These are phyloP conservation scores for Rhinoraja longicauda DNA, from an alignment of 2,797 vertebrate species.

Conservation along the genomic window DNA sequence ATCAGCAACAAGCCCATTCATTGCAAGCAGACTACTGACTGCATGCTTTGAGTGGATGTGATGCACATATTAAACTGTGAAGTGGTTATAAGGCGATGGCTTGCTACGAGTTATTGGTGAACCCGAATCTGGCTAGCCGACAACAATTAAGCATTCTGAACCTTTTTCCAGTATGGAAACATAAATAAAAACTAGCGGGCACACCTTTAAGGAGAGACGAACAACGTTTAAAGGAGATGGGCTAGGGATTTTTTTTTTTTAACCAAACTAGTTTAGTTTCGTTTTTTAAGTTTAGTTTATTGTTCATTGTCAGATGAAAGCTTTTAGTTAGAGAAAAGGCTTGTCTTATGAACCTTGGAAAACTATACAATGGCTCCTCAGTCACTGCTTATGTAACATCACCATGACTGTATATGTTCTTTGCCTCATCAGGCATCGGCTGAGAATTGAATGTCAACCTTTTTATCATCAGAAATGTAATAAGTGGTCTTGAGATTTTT, in stretches of 20 bases:
- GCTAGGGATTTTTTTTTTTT: too few relatives aligned
- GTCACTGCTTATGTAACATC: not conserved
- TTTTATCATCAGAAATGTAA: not conserved
- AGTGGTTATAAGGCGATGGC: not conserved
- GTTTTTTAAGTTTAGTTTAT: too few relatives aligned
- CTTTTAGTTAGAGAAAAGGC: not conserved
- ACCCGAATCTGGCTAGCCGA: not conserved
- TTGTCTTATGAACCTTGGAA: not conserved
- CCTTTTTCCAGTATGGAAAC: too few relatives aligned
- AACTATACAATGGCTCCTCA: not conserved
- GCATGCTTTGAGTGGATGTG: not conserved
- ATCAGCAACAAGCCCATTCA: not conserved
- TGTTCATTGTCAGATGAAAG: too few relatives aligned
- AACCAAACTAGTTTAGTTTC: too few relatives aligned
- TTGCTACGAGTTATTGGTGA: not conserved
- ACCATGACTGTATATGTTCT: too few relatives aligned
- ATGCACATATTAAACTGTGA: not conserved
- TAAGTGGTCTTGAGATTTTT: not conserved
- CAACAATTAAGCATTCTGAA: not conserved
- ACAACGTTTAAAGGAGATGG: too few relatives aligned
- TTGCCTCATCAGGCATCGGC: not conserved
- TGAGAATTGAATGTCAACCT: not conserved
- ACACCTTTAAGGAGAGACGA: too few relatives aligned
- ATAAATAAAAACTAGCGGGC: too few relatives aligned
- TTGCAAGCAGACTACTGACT: not conserved